These are phyloP conservation scores for Manduca sexta DNA, from an alignment of 1,140 invertebrate species.

Conservation along the genomic window DNA sequence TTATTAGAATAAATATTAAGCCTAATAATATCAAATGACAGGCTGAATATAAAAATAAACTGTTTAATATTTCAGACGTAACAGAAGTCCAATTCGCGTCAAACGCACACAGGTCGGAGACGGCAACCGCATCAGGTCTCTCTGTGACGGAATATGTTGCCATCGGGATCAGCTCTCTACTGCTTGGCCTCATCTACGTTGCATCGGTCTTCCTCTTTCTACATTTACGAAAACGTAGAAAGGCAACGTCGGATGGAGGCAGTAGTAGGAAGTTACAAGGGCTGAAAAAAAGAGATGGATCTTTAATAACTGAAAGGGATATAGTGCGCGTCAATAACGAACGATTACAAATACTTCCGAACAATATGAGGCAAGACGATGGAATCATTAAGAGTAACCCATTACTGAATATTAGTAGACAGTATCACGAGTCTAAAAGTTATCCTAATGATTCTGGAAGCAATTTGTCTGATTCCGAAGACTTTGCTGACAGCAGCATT, in stretches of 20 bases:
- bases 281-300: constrained; percentile 52
- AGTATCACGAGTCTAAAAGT: constrained; percentile 72
- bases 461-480: constrained; percentile 60
- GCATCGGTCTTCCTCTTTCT: constrained; percentile 87
- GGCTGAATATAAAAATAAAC: constrained; percentile 1
- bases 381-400: constrained; percentile 85
- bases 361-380: constrained; percentile 65
- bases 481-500: constrained; percentile 43
- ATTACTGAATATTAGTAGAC: constrained; percentile 75
- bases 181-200: constrained; percentile 87
- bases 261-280: constrained; percentile 40
- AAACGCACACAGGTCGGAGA: constrained; percentile 75
- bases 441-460: constrained; percentile 70
- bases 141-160: constrained; percentile 84
- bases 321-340: constrained; percentile 59
- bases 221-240: constrained; percentile 76
- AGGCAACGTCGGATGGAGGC: constrained; percentile 44
- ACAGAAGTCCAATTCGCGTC: constrained; percentile 85
- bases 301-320: constrained; percentile 51
- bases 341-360: constrained; percentile 38
- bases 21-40: no score
- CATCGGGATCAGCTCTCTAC: constrained; percentile 85
- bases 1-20: no score
- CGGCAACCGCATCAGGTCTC: constrained; percentile 67
- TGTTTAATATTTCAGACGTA: constrained; percentile 75